Evolutionary conservation across 2,888 invertebrate species (phyloP), one percentile per base, ranked within the genome.

Genomic region (Zaprionus obscuricornis): DNA sequence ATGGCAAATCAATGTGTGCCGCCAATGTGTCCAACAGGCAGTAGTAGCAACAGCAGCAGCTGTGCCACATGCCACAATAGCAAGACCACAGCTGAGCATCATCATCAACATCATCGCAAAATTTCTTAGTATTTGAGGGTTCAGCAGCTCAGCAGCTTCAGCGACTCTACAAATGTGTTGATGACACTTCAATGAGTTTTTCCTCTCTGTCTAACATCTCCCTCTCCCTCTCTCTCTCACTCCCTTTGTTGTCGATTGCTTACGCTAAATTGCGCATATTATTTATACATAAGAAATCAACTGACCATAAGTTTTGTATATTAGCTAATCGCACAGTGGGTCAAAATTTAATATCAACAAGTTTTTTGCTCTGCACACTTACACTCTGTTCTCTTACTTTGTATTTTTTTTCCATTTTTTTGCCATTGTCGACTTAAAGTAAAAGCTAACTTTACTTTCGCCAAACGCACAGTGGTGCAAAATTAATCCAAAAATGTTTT

Each of bases 261-360:
- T 39, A 73, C 78, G 73, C 73, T 85, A 85, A 81, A 86, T 85
- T 74, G 54, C 66, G 55, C 84, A 69, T 74, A 85, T 86, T 84
- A 85, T 76, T 66, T 73, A 63, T 67, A 66, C 77, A 85, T 79
- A 68, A 70, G 73, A 67, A 83, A 66, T 74, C 84, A 87, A 87
- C 81, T 85, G 86, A 79, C 84, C 85, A 85, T 83, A 85, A 83
- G 81, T 83, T 81, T 66, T 73, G 74, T 68, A 62, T 84, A 85
- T 85, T 77, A 70, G 69, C 69, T 70, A 79, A 82, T 74, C 74
- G 68, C 18, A 51, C 67, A 56, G 68, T 67, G 67, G 52, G 31
- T 33, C 14, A 40, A 11, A 26, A 27, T 16, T 54, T 33, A 45
- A 46, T 58, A 65, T 57, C 49, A 65, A 47, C 57, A 57, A 39